phyloP scores from a whole-genome alignment of 2,797 vertebrate genomes.

The Phrynocephalus forsythii region DNA sequence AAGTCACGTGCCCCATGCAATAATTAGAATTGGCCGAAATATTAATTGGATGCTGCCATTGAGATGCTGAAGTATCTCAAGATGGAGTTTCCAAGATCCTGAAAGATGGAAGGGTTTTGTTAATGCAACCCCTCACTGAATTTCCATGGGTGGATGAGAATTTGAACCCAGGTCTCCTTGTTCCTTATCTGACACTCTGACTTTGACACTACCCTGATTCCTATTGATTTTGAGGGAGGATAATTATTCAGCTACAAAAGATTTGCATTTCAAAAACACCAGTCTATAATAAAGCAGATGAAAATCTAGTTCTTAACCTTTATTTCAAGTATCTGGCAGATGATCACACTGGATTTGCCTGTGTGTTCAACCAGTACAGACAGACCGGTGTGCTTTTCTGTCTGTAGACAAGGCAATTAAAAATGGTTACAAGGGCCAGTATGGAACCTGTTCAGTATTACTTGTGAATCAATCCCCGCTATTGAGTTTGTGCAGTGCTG shows the following conservation, averaged over 20 bases:
- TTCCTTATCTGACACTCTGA: too few relatives aligned
- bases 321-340: conserved; percentile 1
- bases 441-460: not conserved
- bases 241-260: conserved; percentile 27
- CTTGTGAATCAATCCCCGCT: not conserved
- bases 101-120: not conserved
- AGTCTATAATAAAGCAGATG: not conserved
- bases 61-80: too few relatives aligned
- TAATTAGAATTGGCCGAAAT: too few relatives aligned
- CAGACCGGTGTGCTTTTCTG: not conserved
- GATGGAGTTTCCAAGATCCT: not conserved
- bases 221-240: conserved; percentile 37
- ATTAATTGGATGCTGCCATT: too few relatives aligned
- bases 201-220: too few relatives aligned
- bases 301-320: not conserved
- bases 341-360: not conserved
- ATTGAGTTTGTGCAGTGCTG: not conserved
- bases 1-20: too few relatives aligned
- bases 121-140: too few relatives aligned
- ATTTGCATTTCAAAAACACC: conserved; percentile 13
- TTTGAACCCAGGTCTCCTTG: too few relatives aligned
- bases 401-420: not conserved
- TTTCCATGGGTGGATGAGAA: too few relatives aligned
- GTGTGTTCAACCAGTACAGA: not conserved
- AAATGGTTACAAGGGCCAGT: not conserved